phyloP scores from a whole-genome alignment of 2,113 vertebrate genomes.

The Xenopus borealis region DNA sequence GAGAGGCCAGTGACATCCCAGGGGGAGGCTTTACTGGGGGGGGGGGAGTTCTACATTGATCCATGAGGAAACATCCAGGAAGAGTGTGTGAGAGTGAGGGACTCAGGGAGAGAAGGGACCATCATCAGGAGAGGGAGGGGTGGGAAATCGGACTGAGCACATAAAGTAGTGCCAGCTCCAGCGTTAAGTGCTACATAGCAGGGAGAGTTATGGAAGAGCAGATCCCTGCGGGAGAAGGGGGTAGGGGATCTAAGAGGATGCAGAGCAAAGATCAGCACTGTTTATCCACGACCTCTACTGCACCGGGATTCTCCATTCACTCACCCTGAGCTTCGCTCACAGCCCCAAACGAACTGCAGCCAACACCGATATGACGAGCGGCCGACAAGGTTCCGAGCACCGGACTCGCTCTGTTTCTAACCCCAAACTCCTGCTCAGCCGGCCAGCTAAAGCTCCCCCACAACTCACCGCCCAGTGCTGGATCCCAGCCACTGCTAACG shows the following conservation, averaged over 20 bases:
- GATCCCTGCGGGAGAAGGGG: not conserved
- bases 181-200: not conserved
- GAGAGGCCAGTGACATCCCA: too few relatives aligned
- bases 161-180: too few relatives aligned
- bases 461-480: constrained; percentile 16
- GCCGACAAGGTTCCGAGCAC: too few relatives aligned
- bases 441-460: not conserved
- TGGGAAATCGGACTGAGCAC: not conserved
- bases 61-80: not conserved
- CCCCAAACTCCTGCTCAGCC: constrained; percentile 19
- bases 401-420: constrained; percentile 1
- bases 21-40: too few relatives aligned
- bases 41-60: not conserved
- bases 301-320: not conserved
- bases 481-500: constrained; percentile 16
- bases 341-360: not conserved
- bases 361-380: too few relatives aligned
- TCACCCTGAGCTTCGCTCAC: constrained; percentile 6
- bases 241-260: not conserved
- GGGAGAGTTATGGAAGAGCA: not conserved
- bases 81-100: not conserved
- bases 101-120: constrained; percentile 9
- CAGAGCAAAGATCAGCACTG: not conserved
- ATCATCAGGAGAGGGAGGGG: constrained; percentile 21
- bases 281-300: not conserved